Conservation (phyloP, 2,888 invertebrate species). For the Stenolophus ochropezus region DNA sequence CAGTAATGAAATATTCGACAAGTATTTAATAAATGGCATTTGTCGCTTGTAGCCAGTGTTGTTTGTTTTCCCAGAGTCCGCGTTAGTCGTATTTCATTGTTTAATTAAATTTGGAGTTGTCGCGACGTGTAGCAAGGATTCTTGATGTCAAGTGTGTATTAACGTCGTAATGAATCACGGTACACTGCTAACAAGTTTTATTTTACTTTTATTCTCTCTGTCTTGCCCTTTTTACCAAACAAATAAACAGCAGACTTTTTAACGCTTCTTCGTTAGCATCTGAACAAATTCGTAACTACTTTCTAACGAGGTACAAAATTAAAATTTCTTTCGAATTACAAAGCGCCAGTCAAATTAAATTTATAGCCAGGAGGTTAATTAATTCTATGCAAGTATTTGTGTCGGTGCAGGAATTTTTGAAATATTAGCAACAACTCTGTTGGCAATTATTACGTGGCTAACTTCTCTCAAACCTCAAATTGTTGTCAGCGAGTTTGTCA, state of each 20-base stretch:
- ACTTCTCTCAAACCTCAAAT: conserved; percentile 56
- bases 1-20: conserved; percentile 19
- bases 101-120: conserved; percentile 58
- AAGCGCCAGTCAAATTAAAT: not conserved
- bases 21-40: conserved; percentile 35
- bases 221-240: conserved; percentile 31
- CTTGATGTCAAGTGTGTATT: conserved; percentile 51
- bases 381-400: not conserved
- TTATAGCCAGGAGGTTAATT: not conserved
- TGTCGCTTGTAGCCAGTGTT: not conserved
- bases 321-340: conserved; percentile 13
- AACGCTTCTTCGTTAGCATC: conserved; percentile 23
- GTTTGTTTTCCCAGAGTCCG: conserved; percentile 15
- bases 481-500: conserved; percentile 57
- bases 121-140: conserved; percentile 56
- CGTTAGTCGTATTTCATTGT: conserved; percentile 54
- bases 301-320: conserved; percentile 15
- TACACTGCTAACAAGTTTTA: conserved; percentile 45
- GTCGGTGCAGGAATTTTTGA: conserved; percentile 26
- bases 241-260: conserved; percentile 36
- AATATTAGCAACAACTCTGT: conserved; percentile 22
- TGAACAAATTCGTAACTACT: conserved; percentile 33
- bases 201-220: conserved; percentile 39
- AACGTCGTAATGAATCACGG: conserved; percentile 56
- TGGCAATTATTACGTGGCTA: conserved; percentile 48